Evolutionary conservation across 2,797 vertebrate genomes (phyloP).

Genomic region (Capromys pilorides): DNA sequence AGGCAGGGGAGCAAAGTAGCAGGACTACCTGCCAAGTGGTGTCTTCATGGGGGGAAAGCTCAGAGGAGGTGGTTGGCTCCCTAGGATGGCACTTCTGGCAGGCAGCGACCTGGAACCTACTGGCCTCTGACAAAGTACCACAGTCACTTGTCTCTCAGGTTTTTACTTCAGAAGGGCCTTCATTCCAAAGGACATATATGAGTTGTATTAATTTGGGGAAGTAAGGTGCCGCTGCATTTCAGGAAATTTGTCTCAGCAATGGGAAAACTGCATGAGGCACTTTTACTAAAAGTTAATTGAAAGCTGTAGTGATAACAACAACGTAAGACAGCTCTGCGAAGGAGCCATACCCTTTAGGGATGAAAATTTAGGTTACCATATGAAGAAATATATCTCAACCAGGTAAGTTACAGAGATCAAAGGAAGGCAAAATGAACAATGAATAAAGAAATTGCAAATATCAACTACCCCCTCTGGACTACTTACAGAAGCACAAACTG

Average conservation of each 20-base stretch:
- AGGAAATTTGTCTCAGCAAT: not conserved
- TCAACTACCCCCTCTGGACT: not conserved
- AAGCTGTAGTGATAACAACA: not conserved
- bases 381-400: not conserved
- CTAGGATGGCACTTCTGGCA: too few species aligned
- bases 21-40: not conserved
- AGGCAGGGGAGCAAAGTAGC: not conserved
- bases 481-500: not conserved
- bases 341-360: not conserved
- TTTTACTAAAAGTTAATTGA: not conserved
- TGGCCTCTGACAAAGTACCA: too few species aligned
- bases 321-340: not conserved
- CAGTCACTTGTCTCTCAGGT: not conserved
- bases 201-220: not conserved
- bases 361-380: not conserved
- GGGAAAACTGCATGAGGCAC: not conserved
- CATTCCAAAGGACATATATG: not conserved
- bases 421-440: not conserved
- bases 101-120: too few species aligned
- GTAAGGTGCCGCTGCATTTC: not conserved
- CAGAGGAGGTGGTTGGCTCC: too few species aligned
- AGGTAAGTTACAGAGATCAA: not conserved
- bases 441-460: not conserved
- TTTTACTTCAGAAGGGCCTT: not conserved
- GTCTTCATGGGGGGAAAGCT: too few species aligned